These are phyloP conservation scores for Tonatia bakeri DNA, from an alignment of 2,113 vertebrate genomes.

Conservation along the genomic window DNA sequence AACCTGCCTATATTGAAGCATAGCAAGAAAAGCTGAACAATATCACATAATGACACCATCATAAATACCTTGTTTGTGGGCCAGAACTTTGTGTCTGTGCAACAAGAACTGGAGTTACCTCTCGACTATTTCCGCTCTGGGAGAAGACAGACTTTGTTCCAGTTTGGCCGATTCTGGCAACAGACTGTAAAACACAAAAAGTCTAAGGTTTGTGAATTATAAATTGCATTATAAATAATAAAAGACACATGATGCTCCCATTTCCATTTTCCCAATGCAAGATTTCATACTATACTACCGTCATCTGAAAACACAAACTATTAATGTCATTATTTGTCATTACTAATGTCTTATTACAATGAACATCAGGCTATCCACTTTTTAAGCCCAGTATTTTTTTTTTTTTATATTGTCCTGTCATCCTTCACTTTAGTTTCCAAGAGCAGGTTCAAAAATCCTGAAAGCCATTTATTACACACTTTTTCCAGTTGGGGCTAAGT, in stretches of 20 bases:
- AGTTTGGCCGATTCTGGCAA: constrained; percentile 94
- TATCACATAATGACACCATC: not conserved
- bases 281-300: not conserved
- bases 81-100: constrained; percentile 96
- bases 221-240: not conserved
- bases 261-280: not conserved
- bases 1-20: constrained; percentile 14
- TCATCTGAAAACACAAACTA: constrained; percentile 27
- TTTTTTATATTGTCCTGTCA: not conserved
- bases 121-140: constrained; percentile 96
- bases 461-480: not conserved
- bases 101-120: constrained; percentile 93
- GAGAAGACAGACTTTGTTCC: constrained; percentile 97
- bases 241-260: constrained; percentile 1
- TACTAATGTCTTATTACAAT: not conserved
- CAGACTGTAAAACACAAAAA: constrained; percentile 84
- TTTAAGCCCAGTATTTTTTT: constrained; percentile 36
- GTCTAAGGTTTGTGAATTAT: constrained; percentile 77
- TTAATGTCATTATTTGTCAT: not conserved
- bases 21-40: constrained; percentile 26
- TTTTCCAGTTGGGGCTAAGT: not conserved
- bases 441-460: not conserved
- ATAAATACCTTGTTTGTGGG: constrained; percentile 93
- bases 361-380: not conserved
- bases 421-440: not conserved